These are phyloP conservation scores for Drosophila eugracilis DNA, from an alignment of 1,140 invertebrate genomes.

Conservation along the genomic window DNA sequence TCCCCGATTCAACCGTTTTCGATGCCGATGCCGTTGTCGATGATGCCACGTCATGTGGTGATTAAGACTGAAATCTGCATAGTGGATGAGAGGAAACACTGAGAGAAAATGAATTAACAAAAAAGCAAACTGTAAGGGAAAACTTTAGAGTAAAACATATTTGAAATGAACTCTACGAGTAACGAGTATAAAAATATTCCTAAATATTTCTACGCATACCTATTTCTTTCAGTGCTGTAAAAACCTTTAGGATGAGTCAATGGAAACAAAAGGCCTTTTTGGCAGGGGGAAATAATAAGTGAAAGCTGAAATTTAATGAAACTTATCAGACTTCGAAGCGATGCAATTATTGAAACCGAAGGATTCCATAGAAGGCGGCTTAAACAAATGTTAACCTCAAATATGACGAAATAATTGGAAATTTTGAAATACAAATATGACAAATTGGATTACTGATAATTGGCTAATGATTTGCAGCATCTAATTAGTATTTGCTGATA, in stretches of 20 bases:
- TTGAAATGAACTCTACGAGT: too few species aligned
- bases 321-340: background rate
- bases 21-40: constrained; percentile 27
- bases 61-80: constrained; percentile 41
- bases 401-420: constrained; percentile 1
- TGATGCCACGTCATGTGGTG: constrained; percentile 61
- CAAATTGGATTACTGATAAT: constrained; percentile 1
- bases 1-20: background rate
- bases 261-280: constrained; percentile 2
- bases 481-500: background rate
- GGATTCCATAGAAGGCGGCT: background rate
- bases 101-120: background rate
- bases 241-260: background rate
- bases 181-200: background rate
- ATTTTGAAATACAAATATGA: background rate
- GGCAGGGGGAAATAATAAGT: background rate
- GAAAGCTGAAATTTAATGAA: constrained; percentile 1
- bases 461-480: background rate
- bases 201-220: too few species aligned
- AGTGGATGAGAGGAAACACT: background rate
- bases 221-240: background rate
- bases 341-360: background rate
- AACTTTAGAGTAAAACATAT: too few species aligned
- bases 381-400: background rate
- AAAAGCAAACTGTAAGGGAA: too few species aligned